Base-by-base conservation (phyloP, 2,113 vertebrate genomes). In the Gorsachius goisagi region DNA sequence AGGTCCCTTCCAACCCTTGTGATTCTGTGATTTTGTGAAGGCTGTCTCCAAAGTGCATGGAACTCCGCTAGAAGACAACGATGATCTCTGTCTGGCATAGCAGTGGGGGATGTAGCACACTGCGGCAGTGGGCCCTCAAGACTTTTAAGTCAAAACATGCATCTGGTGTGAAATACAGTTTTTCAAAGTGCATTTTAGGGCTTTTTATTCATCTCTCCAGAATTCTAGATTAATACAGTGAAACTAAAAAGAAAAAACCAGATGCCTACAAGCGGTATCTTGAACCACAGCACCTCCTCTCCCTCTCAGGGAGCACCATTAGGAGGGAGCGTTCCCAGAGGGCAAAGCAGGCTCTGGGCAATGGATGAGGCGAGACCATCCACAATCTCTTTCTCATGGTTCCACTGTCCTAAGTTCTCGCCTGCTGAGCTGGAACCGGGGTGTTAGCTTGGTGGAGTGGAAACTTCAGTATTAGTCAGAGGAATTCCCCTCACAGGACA, bases 51-150 rank as follows among this genome's bases (percentile, higher is more conserved):
- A 66, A 90, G 35, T 37, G 6, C 28, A 12, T 58, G 39, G 20
- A 77, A 28, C 30, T 41, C 39, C 7, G 0, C 28, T 56, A 64
- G 35, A 67, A 55, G 16, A 32, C 0, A 0, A 6, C 2, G 1
- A 2, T 26, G 16, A 52, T 69, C 16, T 30, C 39, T 83, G 14
- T 30, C 39, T 83, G 14, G 23, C 58, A 4, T 82, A 67, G 22
- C 0, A 2, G 9, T 28, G 32, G 50, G n/a, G 84, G 24, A 62
- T 30, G 15, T 6, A 56, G 30, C 45, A 45, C 11, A 9, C 35
- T 37, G 33, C 64, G 59, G 14, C 39, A 80, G 35, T 32, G 7
- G 27, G 6, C 21, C 5, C 9, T 49, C 12, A 30, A 68, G 58
- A 50, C 17, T 73, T 93, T 35, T 20, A 44, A 60, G 13, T 60